Evolutionary conservation across 2,888 invertebrate species (phyloP).

Genomic region (Cephus pulcher): DNA sequence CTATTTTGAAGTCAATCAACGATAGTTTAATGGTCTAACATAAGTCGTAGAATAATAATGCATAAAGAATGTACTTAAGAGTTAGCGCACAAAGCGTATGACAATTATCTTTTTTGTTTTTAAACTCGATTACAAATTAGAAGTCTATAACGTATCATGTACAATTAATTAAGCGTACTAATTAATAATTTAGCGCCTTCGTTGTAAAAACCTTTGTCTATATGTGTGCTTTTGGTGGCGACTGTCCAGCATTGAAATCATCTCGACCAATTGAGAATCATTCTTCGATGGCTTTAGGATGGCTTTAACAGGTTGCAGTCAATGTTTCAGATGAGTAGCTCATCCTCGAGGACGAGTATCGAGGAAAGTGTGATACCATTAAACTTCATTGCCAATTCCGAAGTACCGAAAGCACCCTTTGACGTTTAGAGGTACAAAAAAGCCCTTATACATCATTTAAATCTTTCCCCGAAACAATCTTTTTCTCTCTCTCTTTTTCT

Average conservation of each 20-base stretch:
- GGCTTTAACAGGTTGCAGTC: not conserved
- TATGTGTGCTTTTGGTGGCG: constrained; percentile 2
- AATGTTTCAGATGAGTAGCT: constrained; percentile 53
- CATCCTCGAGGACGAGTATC: constrained; percentile 49
- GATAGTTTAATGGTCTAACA: not conserved
- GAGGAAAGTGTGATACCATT: constrained; percentile 60
- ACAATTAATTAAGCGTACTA: not conserved
- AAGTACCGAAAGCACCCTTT: constrained; percentile 49
- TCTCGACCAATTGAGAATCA: not conserved
- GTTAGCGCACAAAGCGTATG: not conserved
- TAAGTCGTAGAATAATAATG: not conserved
- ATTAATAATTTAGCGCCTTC: not conserved
- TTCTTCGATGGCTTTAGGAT: not conserved
- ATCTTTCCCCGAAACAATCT: not conserved
- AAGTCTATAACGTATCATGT: not conserved
- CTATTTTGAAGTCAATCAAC: not conserved
- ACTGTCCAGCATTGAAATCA: not conserved
- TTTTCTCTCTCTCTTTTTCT: not conserved
- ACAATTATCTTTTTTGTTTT: not conserved
- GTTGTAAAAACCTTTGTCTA: not conserved
- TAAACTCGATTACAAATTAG: not conserved
- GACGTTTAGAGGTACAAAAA: constrained; percentile 54
- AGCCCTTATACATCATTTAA: not conserved
- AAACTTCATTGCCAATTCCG: constrained; percentile 54
- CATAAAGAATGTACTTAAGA: not conserved